These are phyloP conservation scores for Meles meles DNA, from an alignment of 2,113 vertebrate species.

Conservation along the genomic window DNA sequence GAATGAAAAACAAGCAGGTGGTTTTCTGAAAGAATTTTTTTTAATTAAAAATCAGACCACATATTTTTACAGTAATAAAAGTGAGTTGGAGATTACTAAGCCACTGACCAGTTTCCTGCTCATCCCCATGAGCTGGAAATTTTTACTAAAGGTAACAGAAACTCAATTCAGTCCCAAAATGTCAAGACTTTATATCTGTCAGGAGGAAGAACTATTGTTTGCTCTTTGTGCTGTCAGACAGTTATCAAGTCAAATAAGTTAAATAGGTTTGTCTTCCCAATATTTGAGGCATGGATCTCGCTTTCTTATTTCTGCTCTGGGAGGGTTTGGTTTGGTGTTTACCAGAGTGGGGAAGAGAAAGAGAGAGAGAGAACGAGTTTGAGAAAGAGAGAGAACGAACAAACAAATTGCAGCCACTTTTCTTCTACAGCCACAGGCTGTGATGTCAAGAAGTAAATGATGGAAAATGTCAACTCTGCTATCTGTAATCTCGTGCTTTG, in stretches of 20 bases:
- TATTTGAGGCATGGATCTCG: background rate
- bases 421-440: constrained; percentile 57
- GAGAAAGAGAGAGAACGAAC: background rate
- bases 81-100: background rate
- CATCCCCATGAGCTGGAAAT: background rate
- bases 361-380: background rate
- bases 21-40: background rate
- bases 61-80: constrained; percentile 7
- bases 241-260: constrained; percentile 40
- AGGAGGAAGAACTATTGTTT: constrained; percentile 35
- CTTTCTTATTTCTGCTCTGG: constrained; percentile 43
- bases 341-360: background rate
- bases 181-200: constrained; percentile 25
- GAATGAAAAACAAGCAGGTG: background rate
- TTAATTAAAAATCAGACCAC: background rate
- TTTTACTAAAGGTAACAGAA: background rate
- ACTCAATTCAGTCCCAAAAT: background rate
- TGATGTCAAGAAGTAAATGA: constrained; percentile 38
- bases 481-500: background rate
- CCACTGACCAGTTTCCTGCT: background rate
- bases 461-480: background rate
- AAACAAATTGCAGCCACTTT: constrained; percentile 63
- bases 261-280: constrained; percentile 27
- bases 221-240: background rate
- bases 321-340: constrained; percentile 40